phyloP scores from a whole-genome alignment of 2,113 vertebrate species.

The Phycodurus eques region DNA sequence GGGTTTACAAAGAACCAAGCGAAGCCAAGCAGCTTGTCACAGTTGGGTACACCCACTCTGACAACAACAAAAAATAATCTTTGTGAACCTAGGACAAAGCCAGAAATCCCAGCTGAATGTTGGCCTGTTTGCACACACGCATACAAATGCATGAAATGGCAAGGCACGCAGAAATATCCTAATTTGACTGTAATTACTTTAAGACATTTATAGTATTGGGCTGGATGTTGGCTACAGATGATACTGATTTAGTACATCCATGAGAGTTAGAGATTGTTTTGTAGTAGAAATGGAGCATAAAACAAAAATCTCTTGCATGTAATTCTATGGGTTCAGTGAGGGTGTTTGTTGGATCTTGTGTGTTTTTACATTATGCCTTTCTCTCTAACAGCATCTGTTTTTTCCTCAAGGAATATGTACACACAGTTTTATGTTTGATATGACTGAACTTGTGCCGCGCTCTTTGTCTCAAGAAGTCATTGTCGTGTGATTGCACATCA shows the following conservation, averaged over 20 bases:
- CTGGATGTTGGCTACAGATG: background rate
- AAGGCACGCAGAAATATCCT: slow-evolving; percentile 3
- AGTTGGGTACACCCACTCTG: slow-evolving; percentile 75
- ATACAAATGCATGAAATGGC: slow-evolving; percentile 54
- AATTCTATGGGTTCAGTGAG: slow-evolving; percentile 23
- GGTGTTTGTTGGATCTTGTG: slow-evolving; percentile 22
- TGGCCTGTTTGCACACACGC: slow-evolving; percentile 50
- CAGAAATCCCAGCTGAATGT: slow-evolving; percentile 71
- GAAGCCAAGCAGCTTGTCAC: slow-evolving; percentile 70
- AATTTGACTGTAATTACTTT: slow-evolving; percentile 22
- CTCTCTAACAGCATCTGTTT: slow-evolving; percentile 36
- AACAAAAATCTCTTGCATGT: slow-evolving; percentile 20
- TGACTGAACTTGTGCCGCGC: slow-evolving; percentile 22
- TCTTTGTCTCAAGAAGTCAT: slow-evolving; percentile 37
- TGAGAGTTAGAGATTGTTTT: slow-evolving; percentile 22
- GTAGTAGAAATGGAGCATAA: slow-evolving; percentile 26
- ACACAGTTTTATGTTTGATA: slow-evolving; percentile 30
- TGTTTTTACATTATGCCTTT: slow-evolving; percentile 30
- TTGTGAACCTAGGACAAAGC: slow-evolving; percentile 74
- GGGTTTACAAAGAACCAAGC: slow-evolving; percentile 60
- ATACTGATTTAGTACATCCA: slow-evolving; percentile 30
- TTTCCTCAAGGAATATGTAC: slow-evolving; percentile 19
- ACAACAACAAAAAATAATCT: slow-evolving; percentile 66
- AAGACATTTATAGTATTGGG: slow-evolving; percentile 24
- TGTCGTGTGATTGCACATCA: slow-evolving; percentile 54